Conservation (phyloP, 1,140 invertebrate species). For the Drosophila fuyamai region DNA sequence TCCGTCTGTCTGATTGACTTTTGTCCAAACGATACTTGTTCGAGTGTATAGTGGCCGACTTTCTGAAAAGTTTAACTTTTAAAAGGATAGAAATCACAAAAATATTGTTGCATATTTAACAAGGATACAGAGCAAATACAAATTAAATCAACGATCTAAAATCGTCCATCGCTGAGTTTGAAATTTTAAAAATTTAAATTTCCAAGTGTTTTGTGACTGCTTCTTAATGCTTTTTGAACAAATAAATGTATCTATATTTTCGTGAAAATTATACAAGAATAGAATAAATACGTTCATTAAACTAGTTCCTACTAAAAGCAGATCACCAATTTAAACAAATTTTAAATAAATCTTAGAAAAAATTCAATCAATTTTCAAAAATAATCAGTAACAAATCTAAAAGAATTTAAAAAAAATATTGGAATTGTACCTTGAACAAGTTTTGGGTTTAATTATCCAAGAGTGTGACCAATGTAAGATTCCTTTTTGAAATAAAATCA, state of each 20-base stretch:
- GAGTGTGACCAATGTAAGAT: too few relatives aligned
- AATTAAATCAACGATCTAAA: too few relatives aligned
- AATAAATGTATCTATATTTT: too few relatives aligned
- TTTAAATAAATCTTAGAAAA: neutral
- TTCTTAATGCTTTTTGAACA: neutral
- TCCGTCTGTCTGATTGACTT: conserved; percentile 7
- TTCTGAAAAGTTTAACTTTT: neutral
- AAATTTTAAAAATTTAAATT: neutral
- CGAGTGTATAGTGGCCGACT: conserved; percentile 19
- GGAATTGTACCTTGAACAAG: too few relatives aligned
- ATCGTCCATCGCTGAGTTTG: too few relatives aligned
- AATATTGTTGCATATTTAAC: neutral
- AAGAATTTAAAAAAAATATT: neutral
- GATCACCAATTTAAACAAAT: too few relatives aligned
- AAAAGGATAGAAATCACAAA: neutral
- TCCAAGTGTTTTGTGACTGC: neutral
- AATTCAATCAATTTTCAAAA: neutral
- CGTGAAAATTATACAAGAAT: too few relatives aligned
- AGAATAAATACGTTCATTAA: too few relatives aligned
- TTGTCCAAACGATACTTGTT: neutral
- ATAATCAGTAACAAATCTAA: neutral
- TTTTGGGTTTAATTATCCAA: too few relatives aligned
- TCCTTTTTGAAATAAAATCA: conserved; percentile 18
- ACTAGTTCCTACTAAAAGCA: too few relatives aligned
- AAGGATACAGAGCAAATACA: neutral